phyloP scores from a whole-genome alignment of 2,113 vertebrate species.

The Siniperca chuatsi region DNA sequence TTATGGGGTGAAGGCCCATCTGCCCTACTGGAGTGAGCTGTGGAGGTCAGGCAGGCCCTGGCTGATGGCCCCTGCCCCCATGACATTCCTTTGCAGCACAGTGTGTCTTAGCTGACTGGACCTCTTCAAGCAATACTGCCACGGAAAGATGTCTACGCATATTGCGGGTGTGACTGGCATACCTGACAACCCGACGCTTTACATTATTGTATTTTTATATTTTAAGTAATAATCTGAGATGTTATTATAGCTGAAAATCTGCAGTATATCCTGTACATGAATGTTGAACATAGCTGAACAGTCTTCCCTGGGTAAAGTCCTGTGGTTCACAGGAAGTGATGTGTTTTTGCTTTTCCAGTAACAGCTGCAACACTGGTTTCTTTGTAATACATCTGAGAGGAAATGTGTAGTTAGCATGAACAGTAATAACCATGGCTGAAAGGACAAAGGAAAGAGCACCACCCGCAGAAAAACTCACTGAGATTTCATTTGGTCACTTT shows the following conservation, averaged over 20 bases:
- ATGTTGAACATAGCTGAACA: slow-evolving; percentile 21
- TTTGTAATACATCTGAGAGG: slow-evolving; percentile 45
- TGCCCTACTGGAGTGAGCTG: slow-evolving; percentile 41
- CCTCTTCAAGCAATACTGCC: background rate
- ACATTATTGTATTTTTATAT: background rate
- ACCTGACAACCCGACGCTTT: background rate
- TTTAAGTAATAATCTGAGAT: background rate
- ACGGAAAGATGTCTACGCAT: background rate
- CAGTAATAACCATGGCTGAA: slow-evolving; percentile 7
- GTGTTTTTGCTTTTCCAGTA: slow-evolving; percentile 57
- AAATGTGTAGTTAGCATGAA: slow-evolving; percentile 48
- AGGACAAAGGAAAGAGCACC: slow-evolving; percentile 43
- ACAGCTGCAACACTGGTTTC: slow-evolving; percentile 58
- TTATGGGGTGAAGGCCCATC: slow-evolving; percentile 71
- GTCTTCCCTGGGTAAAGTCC: slow-evolving; percentile 31
- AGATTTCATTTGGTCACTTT: background rate
- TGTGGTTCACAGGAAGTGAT: slow-evolving; percentile 53
- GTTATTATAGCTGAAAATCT: background rate
- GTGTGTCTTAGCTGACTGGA: background rate
- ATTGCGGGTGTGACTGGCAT: background rate
- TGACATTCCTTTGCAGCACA: slow-evolving; percentile 43
- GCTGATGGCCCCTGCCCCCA: slow-evolving; percentile 21
- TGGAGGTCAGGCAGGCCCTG: slow-evolving; percentile 64
- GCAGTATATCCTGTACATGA: background rate
- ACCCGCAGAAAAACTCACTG: slow-evolving; percentile 23